Conservation (phyloP, 2,113 vertebrate genomes). For the Barnardius zonarius region DNA sequence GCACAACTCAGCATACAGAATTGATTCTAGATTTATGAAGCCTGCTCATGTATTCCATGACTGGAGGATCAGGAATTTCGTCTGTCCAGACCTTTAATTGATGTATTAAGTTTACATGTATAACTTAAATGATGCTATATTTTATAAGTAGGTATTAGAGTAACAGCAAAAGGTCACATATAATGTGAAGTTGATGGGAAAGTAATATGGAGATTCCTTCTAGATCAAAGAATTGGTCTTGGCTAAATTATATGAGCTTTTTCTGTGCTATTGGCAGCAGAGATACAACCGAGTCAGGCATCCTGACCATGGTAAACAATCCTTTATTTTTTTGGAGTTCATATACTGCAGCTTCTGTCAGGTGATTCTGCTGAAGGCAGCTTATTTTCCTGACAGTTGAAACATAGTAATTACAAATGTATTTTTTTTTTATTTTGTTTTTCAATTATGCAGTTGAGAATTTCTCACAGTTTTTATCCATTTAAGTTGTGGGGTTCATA, state of each 20-base stretch:
- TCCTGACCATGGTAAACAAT: slow-evolving; percentile 19
- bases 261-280: slow-evolving; percentile 32
- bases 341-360: neutral
- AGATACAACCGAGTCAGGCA: neutral
- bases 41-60: slow-evolving; percentile 45
- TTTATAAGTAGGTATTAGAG: slow-evolving; percentile 59
- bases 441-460: neutral
- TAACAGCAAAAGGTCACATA: slow-evolving; percentile 41
- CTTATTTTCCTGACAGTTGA: neutral
- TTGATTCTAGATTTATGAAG: slow-evolving; percentile 64
- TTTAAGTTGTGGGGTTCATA: neutral
- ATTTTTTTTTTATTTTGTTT: neutral
- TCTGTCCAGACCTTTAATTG: slow-evolving; percentile 57
- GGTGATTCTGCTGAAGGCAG: neutral
- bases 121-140: neutral
- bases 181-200: slow-evolving; percentile 8
- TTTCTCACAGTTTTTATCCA: neutral
- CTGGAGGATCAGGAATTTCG: slow-evolving; percentile 35
- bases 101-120: slow-evolving; percentile 63
- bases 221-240: slow-evolving; percentile 31
- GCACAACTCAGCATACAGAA: slow-evolving; percentile 5
- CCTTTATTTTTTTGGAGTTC: neutral
- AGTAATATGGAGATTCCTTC: slow-evolving; percentile 17
- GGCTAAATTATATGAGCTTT: slow-evolving; percentile 16
- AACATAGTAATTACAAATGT: neutral